Percentiles rank a stretch among this genome's conserved stretches.
Evolutionary conservation across 2,113 vertebrate species (phyloP).

Genomic region (Psittacula cyanocephala): DNA sequence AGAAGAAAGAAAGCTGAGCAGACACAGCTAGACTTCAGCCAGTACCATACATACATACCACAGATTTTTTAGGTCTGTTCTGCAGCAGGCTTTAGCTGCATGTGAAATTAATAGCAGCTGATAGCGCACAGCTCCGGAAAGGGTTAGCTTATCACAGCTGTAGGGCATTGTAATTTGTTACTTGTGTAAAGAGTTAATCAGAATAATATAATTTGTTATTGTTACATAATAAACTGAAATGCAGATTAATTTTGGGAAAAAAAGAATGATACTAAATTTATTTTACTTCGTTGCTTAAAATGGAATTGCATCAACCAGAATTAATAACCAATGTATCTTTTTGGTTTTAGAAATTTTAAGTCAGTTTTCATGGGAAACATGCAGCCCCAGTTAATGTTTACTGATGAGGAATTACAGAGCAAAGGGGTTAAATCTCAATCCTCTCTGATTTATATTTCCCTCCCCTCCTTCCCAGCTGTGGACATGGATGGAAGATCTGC

Average conservation of each 20-base stretch:
- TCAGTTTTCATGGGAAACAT: not conserved
- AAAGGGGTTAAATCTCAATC: slow-evolving; percentile 59
- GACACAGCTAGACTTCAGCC: not conserved
- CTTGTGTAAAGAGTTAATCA: not conserved
- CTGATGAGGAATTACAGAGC: slow-evolving; percentile 57
- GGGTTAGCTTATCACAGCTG: not conserved
- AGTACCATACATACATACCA: not conserved
- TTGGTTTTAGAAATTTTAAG: not conserved
- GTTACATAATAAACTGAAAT: not conserved
- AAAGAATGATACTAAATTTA: not conserved
- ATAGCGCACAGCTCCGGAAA: not conserved
- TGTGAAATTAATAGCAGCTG: not conserved
- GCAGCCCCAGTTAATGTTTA: not conserved
- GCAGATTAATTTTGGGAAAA: not conserved
- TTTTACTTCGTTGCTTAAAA: not conserved
- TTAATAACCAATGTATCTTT: not conserved
- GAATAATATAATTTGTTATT: not conserved
- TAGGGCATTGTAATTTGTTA: not conserved
- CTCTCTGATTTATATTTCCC: slow-evolving; percentile 61
- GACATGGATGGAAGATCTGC: slow-evolving; percentile 99
- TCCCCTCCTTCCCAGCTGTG: slow-evolving; percentile 84
- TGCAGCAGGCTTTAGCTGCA: slow-evolving; percentile 20
- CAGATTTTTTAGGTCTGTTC: not conserved
- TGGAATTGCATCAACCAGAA: not conserved
- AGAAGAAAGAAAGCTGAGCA: not conserved